A percentile compares a stretch with the other conserved stretches of the same genome.
phyloP scores from a whole-genome alignment of 2,113 vertebrate species.

The Sisor rabdophorus region DNA sequence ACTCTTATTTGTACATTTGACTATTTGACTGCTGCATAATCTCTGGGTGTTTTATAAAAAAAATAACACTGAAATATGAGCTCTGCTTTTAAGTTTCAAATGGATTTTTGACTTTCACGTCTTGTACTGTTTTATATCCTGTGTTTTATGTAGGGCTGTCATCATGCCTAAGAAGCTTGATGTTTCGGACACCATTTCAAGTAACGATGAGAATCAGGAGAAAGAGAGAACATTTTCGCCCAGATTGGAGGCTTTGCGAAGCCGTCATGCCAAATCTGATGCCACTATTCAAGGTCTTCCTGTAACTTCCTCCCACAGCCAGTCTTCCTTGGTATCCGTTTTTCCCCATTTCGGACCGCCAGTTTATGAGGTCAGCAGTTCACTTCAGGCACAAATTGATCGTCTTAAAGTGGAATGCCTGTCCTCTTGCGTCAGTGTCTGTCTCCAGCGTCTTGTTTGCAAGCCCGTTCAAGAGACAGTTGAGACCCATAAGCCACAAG shows the following conservation, averaged over 20 bases:
- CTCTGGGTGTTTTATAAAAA: background rate
- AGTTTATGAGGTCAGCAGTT: background rate
- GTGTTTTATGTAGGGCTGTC: background rate
- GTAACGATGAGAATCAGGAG: background rate
- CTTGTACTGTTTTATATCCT: background rate
- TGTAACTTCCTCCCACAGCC: background rate
- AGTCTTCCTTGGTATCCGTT: background rate
- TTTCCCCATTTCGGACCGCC: conserved; percentile 8
- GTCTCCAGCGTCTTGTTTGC: conserved; percentile 15
- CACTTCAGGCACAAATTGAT: conserved; percentile 9
- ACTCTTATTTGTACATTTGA: too few relatives aligned
- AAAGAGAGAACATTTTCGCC: background rate
- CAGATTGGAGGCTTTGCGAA: background rate
- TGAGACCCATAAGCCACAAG: background rate
- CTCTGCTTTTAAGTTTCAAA: background rate
- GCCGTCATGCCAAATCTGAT: background rate
- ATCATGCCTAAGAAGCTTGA: background rate
- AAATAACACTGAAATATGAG: background rate
- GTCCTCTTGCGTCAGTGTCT: conserved; percentile 35
- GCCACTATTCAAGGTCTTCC: background rate
- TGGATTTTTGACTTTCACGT: background rate
- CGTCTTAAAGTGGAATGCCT: conserved; percentile 42
- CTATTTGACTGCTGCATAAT: background rate
- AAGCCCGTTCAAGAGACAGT: background rate
- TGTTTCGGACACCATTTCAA: background rate